Evolutionary conservation across 2,113 vertebrate genomes (phyloP).

Genomic region (Vidua macroura): DNA sequence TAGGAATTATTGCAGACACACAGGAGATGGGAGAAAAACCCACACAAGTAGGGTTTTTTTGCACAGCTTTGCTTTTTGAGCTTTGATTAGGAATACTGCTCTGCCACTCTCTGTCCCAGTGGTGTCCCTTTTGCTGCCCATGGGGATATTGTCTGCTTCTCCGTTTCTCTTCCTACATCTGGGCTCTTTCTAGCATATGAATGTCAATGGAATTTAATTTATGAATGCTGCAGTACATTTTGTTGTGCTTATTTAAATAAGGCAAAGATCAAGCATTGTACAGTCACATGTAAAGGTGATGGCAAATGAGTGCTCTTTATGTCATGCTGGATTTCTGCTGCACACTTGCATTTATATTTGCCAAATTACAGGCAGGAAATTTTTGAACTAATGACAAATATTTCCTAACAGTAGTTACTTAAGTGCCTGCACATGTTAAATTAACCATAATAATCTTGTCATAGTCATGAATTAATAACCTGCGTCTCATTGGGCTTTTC

Average conservation of each 20-base stretch:
- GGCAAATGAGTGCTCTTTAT: constrained; percentile 6
- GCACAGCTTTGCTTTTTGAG: neutral
- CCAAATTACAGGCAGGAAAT: constrained; percentile 10
- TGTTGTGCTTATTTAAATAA: neutral
- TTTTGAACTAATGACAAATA: constrained; percentile 41
- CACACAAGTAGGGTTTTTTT: neutral
- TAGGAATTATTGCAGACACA: neutral
- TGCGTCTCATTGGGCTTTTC: neutral
- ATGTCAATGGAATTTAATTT: neutral
- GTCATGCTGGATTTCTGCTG: constrained; percentile 8
- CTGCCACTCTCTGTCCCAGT: neutral
- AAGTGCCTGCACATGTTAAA: constrained; percentile 41
- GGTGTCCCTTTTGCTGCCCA: neutral
- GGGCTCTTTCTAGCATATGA: neutral
- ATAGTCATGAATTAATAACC: constrained; percentile 34
- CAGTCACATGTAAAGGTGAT: neutral
- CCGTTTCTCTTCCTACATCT: neutral
- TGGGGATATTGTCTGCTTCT: neutral
- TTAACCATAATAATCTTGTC: constrained; percentile 42
- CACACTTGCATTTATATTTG: neutral
- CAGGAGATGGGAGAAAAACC: neutral
- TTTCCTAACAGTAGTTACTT: constrained; percentile 55
- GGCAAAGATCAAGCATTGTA: neutral
- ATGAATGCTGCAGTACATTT: neutral
- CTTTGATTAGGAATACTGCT: neutral